These are phyloP conservation scores for Noctilio leporinus DNA, from an alignment of 2,113 vertebrate species.

Conservation along the genomic window DNA sequence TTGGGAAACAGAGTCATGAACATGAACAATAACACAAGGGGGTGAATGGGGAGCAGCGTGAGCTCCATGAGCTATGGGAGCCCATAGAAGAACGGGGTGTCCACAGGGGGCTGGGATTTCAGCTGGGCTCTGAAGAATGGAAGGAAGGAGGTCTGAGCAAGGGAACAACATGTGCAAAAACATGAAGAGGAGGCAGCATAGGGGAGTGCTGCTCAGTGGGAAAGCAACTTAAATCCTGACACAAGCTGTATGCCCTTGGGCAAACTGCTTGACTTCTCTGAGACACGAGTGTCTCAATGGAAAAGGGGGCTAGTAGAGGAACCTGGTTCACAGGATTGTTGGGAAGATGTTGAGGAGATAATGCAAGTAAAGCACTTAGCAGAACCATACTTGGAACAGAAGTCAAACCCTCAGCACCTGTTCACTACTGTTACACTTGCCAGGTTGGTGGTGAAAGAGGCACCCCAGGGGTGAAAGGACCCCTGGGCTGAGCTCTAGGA, in stretches of 20 bases:
- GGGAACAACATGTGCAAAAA: background rate
- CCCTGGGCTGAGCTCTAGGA: background rate
- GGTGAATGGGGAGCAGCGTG: rapidly evolving
- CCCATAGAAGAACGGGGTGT: background rate
- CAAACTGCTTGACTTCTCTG: background rate
- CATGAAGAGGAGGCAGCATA: background rate
- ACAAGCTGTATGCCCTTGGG: background rate
- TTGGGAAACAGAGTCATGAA: background rate
- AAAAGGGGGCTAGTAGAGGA: background rate
- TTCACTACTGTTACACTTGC: background rate
- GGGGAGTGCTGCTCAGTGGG: background rate
- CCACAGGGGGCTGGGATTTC: background rate
- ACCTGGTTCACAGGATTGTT: background rate
- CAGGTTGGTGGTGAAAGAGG: background rate
- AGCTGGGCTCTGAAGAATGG: background rate
- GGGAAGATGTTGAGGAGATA: background rate
- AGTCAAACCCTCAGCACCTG: background rate
- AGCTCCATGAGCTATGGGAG: background rate
- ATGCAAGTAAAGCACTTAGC: background rate
- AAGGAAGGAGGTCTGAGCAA: background rate
- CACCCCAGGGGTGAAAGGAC: too few relatives aligned
- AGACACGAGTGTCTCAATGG: background rate
- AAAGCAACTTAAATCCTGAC: background rate
- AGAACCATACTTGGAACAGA: background rate
- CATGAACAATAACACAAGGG: background rate